These are phyloP conservation scores for Antrozous pallidus DNA, from an alignment of 2,797 vertebrate genomes.

Conservation along the genomic window DNA sequence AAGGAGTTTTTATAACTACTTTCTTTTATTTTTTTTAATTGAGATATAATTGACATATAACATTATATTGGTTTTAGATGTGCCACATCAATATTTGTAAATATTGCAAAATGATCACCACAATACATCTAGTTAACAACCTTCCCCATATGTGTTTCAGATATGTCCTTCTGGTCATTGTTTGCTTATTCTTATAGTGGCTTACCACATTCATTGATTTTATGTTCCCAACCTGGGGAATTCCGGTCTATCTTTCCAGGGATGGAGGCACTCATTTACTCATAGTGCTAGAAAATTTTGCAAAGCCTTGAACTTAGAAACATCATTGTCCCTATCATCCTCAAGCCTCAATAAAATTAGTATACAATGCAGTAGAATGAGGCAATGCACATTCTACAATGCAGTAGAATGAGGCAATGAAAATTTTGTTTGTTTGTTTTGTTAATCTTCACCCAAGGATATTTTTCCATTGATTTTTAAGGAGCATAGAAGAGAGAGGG, in stretches of 20 bases:
- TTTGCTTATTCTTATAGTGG: background rate
- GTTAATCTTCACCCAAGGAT: no score
- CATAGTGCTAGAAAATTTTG: background rate
- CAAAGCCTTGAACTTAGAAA: background rate
- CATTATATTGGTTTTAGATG: background rate
- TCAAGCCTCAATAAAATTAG: background rate
- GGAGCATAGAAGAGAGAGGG: no score
- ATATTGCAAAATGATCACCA: background rate
- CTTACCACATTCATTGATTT: background rate
- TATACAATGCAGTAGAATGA: no score
- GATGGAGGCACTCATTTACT: background rate
- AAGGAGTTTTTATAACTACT: background rate
- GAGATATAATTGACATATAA: background rate
- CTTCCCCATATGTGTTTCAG: background rate
- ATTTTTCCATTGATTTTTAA: no score
- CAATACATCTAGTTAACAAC: background rate
- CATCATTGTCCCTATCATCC: background rate
- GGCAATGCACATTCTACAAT: no score
- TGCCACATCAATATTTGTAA: background rate
- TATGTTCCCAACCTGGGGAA: background rate
- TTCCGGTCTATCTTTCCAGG: background rate
- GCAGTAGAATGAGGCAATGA: no score
- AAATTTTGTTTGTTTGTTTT: background rate
- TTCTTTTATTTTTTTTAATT: background rate
- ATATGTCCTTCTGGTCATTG: background rate